phyloP scores from a whole-genome alignment of 2,113 vertebrate genomes.

The Burhinus bistriatus region DNA sequence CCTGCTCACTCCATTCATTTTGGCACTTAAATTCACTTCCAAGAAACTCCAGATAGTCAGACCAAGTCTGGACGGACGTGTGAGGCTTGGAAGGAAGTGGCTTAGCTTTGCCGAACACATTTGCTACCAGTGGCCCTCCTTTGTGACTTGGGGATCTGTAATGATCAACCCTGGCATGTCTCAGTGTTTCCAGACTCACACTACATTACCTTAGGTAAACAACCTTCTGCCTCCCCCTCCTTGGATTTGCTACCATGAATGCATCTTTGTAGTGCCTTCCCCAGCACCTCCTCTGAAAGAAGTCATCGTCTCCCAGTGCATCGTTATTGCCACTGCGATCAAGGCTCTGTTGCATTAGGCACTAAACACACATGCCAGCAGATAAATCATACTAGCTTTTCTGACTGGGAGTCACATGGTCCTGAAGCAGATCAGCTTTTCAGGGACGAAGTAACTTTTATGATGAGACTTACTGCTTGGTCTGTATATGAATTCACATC shows the following conservation, averaged over 20 bases:
- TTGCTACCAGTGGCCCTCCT: neutral
- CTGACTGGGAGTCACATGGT: fast-evolving
- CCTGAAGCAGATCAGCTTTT: neutral
- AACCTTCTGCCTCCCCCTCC: neutral
- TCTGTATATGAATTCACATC: neutral
- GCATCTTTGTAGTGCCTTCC: neutral
- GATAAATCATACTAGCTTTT: neutral
- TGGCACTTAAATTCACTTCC: neutral
- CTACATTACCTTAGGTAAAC: neutral
- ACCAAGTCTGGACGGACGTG: neutral
- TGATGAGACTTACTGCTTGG: neutral
- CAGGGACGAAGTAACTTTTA: neutral
- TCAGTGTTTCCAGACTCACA: neutral
- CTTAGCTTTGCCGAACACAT: neutral
- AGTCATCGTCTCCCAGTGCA: neutral
- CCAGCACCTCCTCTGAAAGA: neutral
- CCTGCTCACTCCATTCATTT: neutral
- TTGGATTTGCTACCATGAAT: neutral
- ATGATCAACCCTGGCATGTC: fast-evolving
- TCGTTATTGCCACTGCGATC: neutral
- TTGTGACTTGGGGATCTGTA: neutral
- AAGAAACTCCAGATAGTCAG: neutral
- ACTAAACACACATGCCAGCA: too few species aligned
- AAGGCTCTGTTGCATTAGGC: neutral
- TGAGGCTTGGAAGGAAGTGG: neutral